Conservation (phyloP, 2,797 vertebrate species). For the Tenualosa ilisha region DNA sequence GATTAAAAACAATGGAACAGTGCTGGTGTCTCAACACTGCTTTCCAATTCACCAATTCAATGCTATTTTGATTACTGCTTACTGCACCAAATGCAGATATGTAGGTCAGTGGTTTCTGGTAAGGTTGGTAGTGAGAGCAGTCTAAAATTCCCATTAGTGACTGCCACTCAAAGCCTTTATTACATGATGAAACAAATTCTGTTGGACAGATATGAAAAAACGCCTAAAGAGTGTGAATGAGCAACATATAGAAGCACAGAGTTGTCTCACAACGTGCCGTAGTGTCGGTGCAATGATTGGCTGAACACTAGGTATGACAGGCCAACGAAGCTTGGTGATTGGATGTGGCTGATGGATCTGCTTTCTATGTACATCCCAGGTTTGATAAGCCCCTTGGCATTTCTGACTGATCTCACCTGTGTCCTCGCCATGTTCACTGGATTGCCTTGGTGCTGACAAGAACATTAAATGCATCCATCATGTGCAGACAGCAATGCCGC, state of each 20-base stretch:
- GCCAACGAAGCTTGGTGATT: neutral
- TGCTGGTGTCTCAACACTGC: neutral
- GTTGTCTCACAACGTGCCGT: neutral
- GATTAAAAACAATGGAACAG: neutral
- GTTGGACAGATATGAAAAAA: neutral
- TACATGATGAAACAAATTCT: neutral
- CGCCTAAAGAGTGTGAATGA: neutral
- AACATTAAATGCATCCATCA: conserved; percentile 21
- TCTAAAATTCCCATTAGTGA: neutral
- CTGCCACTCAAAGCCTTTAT: neutral
- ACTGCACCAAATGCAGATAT: neutral
- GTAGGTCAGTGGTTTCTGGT: neutral
- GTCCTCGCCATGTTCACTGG: conserved; percentile 14
- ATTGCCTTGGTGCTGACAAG: conserved; percentile 5
- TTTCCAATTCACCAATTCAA: neutral
- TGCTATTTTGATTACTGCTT: neutral
- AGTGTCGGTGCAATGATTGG: neutral
- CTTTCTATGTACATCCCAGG: neutral
- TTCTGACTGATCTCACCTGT: conserved; percentile 9
- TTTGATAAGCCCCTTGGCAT: neutral
- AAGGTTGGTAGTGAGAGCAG: neutral
- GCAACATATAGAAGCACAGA: neutral
- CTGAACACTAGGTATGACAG: neutral
- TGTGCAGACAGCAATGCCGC: neutral
- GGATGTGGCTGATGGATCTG: conserved; percentile 7